Conservation (phyloP, 2,797 vertebrate species). For the Podargus strigoides region DNA sequence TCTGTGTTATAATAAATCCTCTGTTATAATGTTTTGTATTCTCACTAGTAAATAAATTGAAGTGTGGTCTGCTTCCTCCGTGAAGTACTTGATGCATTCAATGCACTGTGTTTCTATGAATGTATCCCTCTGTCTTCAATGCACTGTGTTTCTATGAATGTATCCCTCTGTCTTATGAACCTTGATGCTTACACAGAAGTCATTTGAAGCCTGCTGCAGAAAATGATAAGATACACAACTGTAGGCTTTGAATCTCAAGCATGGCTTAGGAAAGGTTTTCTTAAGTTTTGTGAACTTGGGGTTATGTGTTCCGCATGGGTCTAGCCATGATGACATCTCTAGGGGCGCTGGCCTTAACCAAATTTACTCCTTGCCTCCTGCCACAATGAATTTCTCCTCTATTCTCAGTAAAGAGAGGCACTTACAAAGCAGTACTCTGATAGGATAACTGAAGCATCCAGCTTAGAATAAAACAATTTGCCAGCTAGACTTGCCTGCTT, state of each 20-base stretch:
- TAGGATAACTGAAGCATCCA: not conserved
- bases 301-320: not conserved
- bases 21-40: not conserved
- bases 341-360: not conserved
- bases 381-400: not conserved
- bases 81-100: not conserved
- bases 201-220: not conserved
- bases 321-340: not conserved
- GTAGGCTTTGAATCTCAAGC: not conserved
- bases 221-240: not conserved
- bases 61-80: not conserved
- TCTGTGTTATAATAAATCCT: not conserved
- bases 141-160: not conserved
- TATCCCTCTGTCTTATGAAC: not conserved
- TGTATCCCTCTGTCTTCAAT: not conserved
- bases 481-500: not conserved
- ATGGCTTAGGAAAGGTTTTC: not conserved
- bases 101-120: not conserved
- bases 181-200: not conserved
- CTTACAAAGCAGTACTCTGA: not conserved
- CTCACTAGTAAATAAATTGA: not conserved
- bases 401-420: not conserved
- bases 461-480: not conserved
- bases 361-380: not conserved
- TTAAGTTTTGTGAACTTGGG: not conserved